Base-by-base conservation (phyloP, 1,140 invertebrate species). In the Drosophila neocordata region DNA sequence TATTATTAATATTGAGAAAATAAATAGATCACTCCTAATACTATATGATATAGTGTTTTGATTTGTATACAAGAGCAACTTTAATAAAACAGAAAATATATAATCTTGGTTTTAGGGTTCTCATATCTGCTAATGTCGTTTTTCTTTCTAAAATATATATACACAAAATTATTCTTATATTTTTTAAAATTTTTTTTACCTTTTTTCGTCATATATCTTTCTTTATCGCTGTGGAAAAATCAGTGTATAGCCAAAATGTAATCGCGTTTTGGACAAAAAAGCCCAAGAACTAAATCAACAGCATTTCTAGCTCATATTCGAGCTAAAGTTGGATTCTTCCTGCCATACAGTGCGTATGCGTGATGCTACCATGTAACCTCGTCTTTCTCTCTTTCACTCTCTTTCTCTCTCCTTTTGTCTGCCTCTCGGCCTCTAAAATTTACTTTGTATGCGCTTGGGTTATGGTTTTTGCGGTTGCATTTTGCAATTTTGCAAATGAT, bases 401-500 rank as follows among this genome's bases (percentile, higher is more conserved):
- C 15, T 13, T 9, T 6, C 4, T 9, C 9, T 34, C 11, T 27
- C 13, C 31, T 9, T 38, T 12, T 8, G 22, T 38, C 15, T 18
- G 35, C n/a, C n/a, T 15, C 37, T 61, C 37, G 31, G 64, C 48
- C 81, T 71, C 77, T 71, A 71, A 85, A 85, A 85, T 81, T 77
- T 85, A 85, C 81, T 85, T 87, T 81, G 81, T 76, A 74, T 76
- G 82, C 63, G 68, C 77, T 73, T 71, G 74, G 79, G 82, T 87
- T 87, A 87, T 87, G 82, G 82, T 82, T 87, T 75, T 87, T 87
- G 82, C 65, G 82, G 82, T 87, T 87, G 78, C 78, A 87, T 87
- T 87, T 87, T 82, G 82, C 83, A 87, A 87, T 87, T 87, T 87
- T 78, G 82, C 74, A 87, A 87, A 87, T 87, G 82, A 87, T 87